Conservation (phyloP, 1,140 invertebrate genomes). For the Drosophila gunungcola region DNA sequence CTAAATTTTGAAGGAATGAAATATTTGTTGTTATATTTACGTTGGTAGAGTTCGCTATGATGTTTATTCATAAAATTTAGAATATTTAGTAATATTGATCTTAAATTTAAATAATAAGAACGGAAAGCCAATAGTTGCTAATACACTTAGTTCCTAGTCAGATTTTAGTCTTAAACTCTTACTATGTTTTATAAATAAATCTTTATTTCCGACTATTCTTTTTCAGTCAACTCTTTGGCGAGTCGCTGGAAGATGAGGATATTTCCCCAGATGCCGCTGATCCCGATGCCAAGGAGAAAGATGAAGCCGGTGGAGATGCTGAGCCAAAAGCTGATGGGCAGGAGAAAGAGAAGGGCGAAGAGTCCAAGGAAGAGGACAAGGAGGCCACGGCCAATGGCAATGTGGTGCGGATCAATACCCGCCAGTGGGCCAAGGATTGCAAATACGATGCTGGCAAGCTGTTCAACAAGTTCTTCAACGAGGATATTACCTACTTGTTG, state of each 20-base stretch:
- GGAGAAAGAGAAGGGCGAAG: constrained; percentile 78
- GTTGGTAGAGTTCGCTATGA: no score
- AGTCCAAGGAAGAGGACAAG: constrained; percentile 85
- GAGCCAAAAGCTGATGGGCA: background rate
- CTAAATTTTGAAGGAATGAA: no score
- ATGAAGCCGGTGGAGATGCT: constrained; percentile 88
- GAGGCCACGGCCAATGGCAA: constrained; percentile 88
- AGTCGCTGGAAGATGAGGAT: constrained; percentile 98
- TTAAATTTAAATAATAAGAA: no score
- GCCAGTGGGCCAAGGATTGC: constrained; percentile 93
- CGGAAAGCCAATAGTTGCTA: no score
- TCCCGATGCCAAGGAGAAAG: constrained; percentile 89
- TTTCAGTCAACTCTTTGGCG: constrained; percentile 97
- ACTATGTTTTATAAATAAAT: no score
- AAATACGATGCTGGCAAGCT: constrained; percentile 94
- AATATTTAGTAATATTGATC: no score
- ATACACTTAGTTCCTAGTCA: no score
- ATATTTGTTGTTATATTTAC: no score
- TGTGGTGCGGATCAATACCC: constrained; percentile 93
- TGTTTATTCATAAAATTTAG: no score
- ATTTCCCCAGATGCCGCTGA: constrained; percentile 98
- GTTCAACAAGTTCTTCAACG: constrained; percentile 95
- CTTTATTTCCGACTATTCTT: background rate
- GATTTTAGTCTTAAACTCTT: no score
- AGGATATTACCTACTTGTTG: constrained; percentile 98